Percentiles rank a stretch among this genome's conserved stretches.
phyloP scores from a whole-genome alignment of 2,797 vertebrate genomes.

The Ceyx erithaca region DNA sequence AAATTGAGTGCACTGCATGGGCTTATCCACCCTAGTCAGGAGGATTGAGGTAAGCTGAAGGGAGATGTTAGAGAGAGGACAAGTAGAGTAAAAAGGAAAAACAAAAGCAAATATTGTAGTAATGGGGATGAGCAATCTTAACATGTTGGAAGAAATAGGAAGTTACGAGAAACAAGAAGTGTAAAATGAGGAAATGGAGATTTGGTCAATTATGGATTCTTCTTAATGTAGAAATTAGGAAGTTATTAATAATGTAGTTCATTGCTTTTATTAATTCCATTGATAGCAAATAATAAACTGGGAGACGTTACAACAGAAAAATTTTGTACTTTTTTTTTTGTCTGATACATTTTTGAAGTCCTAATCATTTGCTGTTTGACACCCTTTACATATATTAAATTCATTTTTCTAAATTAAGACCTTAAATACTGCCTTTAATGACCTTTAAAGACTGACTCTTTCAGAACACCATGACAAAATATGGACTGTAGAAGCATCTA shows the following conservation, averaged over 20 bases:
- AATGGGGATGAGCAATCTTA: not conserved
- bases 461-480: not conserved
- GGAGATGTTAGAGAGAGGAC: not conserved
- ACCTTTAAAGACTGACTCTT: not conserved
- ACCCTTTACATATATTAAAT: not conserved
- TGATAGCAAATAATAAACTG: not conserved
- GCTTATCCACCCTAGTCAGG: accelerated
- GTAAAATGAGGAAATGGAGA: not conserved
- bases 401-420: not conserved
- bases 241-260: not conserved
- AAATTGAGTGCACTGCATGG: not conserved
- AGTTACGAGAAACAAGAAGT: not conserved
- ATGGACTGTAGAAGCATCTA: not conserved
- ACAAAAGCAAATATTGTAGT: not conserved
- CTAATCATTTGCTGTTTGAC: not conserved
- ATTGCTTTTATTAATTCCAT: not conserved
- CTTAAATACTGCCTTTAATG: not conserved
- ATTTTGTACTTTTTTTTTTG: too few species aligned
- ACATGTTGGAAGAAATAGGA: not conserved
- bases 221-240: not conserved
- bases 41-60: not conserved
- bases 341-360: not conserved
- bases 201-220: not conserved
- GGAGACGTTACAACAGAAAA: not conserved
- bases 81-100: not conserved